Conservation (phyloP, 2,113 vertebrate species). For the Tupaia tana region DNA sequence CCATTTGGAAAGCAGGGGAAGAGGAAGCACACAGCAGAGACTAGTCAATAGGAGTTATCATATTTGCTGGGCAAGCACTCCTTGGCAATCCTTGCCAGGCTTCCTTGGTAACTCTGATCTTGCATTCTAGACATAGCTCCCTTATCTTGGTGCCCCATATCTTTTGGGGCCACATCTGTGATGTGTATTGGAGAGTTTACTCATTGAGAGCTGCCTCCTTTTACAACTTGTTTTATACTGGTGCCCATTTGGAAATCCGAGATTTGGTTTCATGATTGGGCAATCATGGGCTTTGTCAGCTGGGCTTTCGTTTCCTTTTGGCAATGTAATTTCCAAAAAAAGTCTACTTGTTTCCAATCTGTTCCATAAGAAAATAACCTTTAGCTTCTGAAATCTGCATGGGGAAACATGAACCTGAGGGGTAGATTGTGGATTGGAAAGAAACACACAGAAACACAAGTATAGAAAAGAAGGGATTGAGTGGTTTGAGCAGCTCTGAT, state of each 20-base stretch:
- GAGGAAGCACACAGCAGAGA: background rate
- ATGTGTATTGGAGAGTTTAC: background rate
- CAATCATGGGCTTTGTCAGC: background rate
- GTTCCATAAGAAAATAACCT: background rate
- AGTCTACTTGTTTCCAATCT: background rate
- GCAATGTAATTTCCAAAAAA: background rate
- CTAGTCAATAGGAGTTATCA: background rate
- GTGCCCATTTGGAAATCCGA: background rate
- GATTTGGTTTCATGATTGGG: background rate
- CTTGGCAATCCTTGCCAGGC: background rate
- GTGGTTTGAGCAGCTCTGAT: no score
- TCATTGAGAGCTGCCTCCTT: background rate
- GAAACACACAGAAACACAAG: no score
- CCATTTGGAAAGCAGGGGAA: background rate
- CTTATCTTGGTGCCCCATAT: background rate
- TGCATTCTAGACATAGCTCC: background rate
- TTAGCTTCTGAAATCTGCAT: background rate
- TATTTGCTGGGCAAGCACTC: background rate
- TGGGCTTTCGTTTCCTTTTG: constrained; percentile 16
- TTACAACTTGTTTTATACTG: background rate
- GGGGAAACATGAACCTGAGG: no score
- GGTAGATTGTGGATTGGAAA: no score
- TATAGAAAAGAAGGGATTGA: no score
- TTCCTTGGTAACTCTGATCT: background rate
- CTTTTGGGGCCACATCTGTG: background rate